These are phyloP conservation scores for Caenorhabditis latens DNA, from an alignment of 1,140 invertebrate genomes.

Conservation along the genomic window DNA sequence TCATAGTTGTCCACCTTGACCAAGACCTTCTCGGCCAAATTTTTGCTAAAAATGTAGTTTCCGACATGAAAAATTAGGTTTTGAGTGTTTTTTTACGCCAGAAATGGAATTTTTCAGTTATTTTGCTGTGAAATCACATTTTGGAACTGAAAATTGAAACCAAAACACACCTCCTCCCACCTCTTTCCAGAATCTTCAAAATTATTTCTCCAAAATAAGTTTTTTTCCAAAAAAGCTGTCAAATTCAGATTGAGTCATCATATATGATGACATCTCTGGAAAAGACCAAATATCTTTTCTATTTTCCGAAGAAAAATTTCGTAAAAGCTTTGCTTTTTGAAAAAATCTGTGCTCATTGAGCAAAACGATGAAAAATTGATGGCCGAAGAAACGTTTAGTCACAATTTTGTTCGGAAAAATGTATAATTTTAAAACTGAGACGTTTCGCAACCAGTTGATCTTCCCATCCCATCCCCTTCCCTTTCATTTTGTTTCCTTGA, in stretches of 20 bases:
- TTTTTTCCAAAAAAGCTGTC: neutral
- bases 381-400: neutral
- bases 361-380: slow-evolving; percentile 32
- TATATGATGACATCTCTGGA: neutral
- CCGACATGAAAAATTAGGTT: too few species aligned
- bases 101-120: too few species aligned
- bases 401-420: neutral
- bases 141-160: too few species aligned
- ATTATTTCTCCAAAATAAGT: too few species aligned
- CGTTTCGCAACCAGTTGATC: neutral
- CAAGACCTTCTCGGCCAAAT: too few species aligned
- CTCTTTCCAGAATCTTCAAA: too few species aligned
- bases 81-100: too few species aligned
- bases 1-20: too few species aligned
- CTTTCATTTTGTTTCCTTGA: neutral
- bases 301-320: neutral
- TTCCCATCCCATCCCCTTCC: neutral
- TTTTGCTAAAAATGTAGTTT: too few species aligned
- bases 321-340: neutral
- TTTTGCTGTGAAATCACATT: too few species aligned
- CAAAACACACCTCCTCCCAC: too few species aligned
- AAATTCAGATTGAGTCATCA: neutral
- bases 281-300: neutral
- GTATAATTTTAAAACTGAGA: neutral
- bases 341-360: slow-evolving; percentile 30